Percentiles rank a stretch among this genome's conserved stretches.
Conservation (phyloP, 2,888 invertebrate genomes). For the Cremastinae sp. region DNA sequence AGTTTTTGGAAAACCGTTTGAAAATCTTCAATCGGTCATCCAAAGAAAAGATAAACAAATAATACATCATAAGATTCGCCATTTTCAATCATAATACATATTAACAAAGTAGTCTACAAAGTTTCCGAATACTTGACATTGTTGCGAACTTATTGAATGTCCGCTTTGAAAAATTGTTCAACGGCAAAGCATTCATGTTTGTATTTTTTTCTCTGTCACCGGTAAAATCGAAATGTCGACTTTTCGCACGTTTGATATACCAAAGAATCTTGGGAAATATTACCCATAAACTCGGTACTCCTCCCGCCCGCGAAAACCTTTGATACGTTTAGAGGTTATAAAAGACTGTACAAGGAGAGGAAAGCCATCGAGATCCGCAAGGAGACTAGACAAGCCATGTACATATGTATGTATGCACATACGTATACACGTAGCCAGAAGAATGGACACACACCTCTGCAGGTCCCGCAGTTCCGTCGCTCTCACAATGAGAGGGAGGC, state of each 20-base stretch:
- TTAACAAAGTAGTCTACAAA: conserved; percentile 45
- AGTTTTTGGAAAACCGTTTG: not conserved
- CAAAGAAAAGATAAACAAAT: conserved; percentile 4
- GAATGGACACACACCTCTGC: too few species aligned
- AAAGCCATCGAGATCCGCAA: too few species aligned
- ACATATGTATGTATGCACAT: too few species aligned
- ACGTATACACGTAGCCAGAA: too few species aligned
- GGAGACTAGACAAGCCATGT: too few species aligned
- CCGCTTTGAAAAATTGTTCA: not conserved
- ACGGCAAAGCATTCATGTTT: not conserved
- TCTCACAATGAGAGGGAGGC: too few species aligned
- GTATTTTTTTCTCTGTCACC: conserved; percentile 10
- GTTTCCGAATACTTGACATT: conserved; percentile 38
- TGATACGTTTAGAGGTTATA: conserved; percentile 33
- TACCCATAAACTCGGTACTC: conserved; percentile 76
- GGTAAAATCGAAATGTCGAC: conserved; percentile 63
- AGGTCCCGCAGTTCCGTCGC: too few species aligned
- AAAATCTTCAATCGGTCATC: not conserved
- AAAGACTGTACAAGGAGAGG: too few species aligned
- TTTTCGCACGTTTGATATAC: conserved; percentile 56
- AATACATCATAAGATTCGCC: conserved; percentile 45
- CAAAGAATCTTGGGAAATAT: conserved; percentile 79
- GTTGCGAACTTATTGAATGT: conserved; percentile 30
- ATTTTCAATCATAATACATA: conserved; percentile 47
- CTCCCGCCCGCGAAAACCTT: conserved; percentile 69